A percentile compares a stretch with the other conserved stretches of the same genome.
Evolutionary conservation across 2,113 vertebrate genomes (phyloP).

Genomic region (Nansenia antarctica): DNA sequence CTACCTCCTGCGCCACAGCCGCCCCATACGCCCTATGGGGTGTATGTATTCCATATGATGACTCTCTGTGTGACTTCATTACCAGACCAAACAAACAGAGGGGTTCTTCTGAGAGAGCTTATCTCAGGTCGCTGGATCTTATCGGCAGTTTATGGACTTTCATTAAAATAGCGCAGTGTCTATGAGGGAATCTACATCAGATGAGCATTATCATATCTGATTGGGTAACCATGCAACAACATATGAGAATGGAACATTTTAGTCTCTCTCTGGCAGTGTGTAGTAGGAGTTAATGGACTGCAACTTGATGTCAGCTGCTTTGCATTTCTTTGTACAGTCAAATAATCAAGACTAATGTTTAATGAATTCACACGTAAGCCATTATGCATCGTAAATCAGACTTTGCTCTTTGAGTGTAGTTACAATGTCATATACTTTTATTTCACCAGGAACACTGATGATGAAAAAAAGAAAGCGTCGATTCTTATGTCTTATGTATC

Average conservation of each 20-base stretch:
- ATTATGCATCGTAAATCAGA: too few species aligned
- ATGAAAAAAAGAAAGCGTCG: too few species aligned
- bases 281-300: background rate
- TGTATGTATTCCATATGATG: background rate
- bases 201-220: background rate
- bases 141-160: constrained; percentile 3
- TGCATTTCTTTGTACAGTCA: background rate
- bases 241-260: background rate
- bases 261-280: background rate
- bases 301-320: background rate
- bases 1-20: too few species aligned
- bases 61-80: background rate
- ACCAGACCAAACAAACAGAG: background rate
- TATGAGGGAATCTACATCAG: background rate
- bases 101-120: background rate
- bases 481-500: too few species aligned
- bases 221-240: background rate
- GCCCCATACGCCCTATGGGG: too few species aligned
- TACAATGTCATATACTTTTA: too few species aligned
- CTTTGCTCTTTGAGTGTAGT: too few species aligned
- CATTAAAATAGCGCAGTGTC: background rate
- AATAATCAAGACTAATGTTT: too few species aligned
- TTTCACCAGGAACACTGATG: too few species aligned
- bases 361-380: too few species aligned
- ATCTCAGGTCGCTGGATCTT: background rate